Percentiles rank a stretch among this genome's conserved stretches.
Evolutionary conservation across 1,140 invertebrate genomes (phyloP).

Genomic region (Sinella curviseta): DNA sequence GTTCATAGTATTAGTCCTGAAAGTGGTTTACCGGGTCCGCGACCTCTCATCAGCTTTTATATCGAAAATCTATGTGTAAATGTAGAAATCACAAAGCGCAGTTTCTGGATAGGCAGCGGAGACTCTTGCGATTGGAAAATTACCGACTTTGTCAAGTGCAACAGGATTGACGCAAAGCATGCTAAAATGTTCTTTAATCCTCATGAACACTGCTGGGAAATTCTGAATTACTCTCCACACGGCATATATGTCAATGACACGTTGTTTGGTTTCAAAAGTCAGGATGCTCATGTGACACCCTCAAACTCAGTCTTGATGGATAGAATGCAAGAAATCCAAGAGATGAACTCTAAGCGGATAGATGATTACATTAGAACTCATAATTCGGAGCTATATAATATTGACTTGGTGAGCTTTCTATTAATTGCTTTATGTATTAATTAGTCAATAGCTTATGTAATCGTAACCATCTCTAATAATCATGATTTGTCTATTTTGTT

Average conservation of each 20-base stretch:
- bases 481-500: background rate
- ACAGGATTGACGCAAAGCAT: background rate
- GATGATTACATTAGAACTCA: background rate
- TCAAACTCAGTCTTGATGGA: background rate
- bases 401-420: background rate
- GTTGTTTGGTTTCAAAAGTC: background rate
- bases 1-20: background rate
- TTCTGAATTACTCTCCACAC: background rate
- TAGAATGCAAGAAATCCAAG: background rate
- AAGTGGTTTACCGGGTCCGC: background rate
- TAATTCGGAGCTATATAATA: background rate
- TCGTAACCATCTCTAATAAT: background rate
- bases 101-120: constrained; percentile 4
- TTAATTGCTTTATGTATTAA: background rate
- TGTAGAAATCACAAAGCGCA: background rate
- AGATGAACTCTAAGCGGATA: background rate
- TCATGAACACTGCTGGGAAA: background rate
- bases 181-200: constrained; percentile 10
- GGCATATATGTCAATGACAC: constrained; percentile 5
- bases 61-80: background rate
- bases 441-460: background rate
- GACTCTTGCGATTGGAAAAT: background rate
- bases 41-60: background rate
- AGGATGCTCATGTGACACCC: background rate
- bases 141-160: background rate